Evolutionary conservation across 1,140 invertebrate species (phyloP), one percentile per base, ranked within the genome.

Genomic region (Sycophaga agraensis): DNA sequence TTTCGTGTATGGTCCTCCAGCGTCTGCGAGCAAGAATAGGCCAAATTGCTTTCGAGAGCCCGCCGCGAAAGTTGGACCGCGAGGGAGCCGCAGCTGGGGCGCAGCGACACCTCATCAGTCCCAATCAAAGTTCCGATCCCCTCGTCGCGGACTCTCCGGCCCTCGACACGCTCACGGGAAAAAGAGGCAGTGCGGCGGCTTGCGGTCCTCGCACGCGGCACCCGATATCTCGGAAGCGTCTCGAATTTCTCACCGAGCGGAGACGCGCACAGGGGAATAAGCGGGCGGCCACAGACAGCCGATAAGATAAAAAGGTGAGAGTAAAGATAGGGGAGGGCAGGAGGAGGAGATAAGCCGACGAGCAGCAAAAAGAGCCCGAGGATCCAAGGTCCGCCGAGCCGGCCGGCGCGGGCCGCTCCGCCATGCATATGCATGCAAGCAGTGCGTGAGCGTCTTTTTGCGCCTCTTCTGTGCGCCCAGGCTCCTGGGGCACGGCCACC

Each of bases 291-390:
- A 22, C 39, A 19, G 17, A 16, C 42, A 34, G 31, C 19, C 22
- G 56, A 58, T 58, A 58, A 58, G 56, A 58, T 58, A 58, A 57
- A 24, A 56, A 57, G 40, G 56, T 57, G 48, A 48, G 12, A 39
- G 43, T 40, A 49, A 49, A 58, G 43, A 51, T 50, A 42, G 39
- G 53, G 39, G 9, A 51, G 49, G 31, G 11, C 34, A 42, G 12
- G 35, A 34, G 35, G 14, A 17, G 14, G 14, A 50, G 24, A 34
- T 42, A 42, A n/a, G n/a, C n/a, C n/a, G n/a, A n/a, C 17, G 37
- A 14, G n/a, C 12, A 14, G 17, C 48, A 17, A 59, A 58, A 56
- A 45, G 45, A 43, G 28, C 1, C n/a, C n/a, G 24, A 51, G n/a
- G 46, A 49, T 49, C 45, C 56, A 49, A 58, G 21, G 56, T 49